A percentile compares a stretch with the other conserved stretches of the same genome.
phyloP scores from a whole-genome alignment of 2,113 vertebrate genomes.

The Falcunculus frontatus region DNA sequence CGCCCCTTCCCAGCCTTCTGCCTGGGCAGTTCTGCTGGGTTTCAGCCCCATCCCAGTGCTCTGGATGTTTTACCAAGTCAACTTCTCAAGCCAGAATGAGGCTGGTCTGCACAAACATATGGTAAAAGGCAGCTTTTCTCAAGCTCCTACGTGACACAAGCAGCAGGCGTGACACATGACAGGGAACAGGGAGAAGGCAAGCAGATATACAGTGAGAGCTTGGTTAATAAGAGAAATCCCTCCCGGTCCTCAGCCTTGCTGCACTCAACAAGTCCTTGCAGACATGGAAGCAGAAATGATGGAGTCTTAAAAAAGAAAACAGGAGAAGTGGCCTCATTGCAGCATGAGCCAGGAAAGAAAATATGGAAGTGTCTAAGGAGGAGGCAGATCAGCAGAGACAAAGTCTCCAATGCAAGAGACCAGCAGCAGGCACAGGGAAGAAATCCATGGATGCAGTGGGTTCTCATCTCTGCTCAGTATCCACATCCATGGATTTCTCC shows the following conservation, averaged over 20 bases:
- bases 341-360: not conserved
- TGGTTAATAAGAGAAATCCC: not conserved
- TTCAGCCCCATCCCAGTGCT: not conserved
- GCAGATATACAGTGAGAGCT: not conserved
- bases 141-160: not conserved
- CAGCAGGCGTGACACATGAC: rapidly evolving
- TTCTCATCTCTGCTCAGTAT: not conserved
- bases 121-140: not conserved
- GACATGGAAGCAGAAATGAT: not conserved
- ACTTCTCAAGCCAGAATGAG: not conserved
- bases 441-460: not conserved
- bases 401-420: not conserved
- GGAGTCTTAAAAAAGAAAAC: not conserved
- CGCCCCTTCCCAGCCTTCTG: not conserved
- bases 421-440: not conserved
- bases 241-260: not conserved
- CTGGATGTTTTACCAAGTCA: not conserved
- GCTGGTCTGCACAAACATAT: not conserved
- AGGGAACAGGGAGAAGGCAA: not conserved
- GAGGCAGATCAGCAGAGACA: not conserved
- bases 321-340: not conserved
- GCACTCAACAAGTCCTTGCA: not conserved
- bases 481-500: not conserved
- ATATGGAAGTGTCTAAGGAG: not conserved
- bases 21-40: not conserved